Evolutionary conservation across 2,797 vertebrate species (phyloP).

Genomic region (Pseudochirops cupreus): DNA sequence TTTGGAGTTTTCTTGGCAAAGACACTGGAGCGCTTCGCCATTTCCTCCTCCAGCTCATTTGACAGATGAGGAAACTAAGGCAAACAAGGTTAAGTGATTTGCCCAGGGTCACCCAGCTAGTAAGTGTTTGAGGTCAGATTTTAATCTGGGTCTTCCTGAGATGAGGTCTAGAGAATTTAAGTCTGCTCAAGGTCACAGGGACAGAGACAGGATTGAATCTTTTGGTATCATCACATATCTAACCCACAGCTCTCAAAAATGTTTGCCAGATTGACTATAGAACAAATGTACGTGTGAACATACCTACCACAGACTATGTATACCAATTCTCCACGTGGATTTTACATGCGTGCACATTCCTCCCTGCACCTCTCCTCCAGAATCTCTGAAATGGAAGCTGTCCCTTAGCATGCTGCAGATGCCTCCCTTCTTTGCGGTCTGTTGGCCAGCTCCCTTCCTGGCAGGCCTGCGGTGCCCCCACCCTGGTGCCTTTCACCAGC

Average conservation of each 20-base stretch:
- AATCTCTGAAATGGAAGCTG: conserved; percentile 7
- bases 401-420: conserved; percentile 1
- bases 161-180: not conserved
- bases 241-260: not conserved
- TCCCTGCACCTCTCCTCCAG: not conserved
- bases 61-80: not conserved
- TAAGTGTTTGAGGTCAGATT: not conserved
- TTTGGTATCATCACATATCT: not conserved
- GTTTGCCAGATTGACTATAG: not conserved
- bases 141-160: not conserved
- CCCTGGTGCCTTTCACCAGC: not conserved
- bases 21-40: not conserved
- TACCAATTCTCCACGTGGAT: not conserved
- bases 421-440: not conserved
- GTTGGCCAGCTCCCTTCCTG: not conserved
- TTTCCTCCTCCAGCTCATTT: not conserved
- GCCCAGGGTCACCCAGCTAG: not conserved
- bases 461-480: not conserved
- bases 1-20: not conserved
- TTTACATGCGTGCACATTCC: rapidly evolving
- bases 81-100: not conserved
- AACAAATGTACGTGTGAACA: not conserved
- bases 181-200: not conserved
- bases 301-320: rapidly evolving
- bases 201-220: not conserved